Conservation (phyloP, 1,140 invertebrate species). For the Macrocentrus cingulum region DNA sequence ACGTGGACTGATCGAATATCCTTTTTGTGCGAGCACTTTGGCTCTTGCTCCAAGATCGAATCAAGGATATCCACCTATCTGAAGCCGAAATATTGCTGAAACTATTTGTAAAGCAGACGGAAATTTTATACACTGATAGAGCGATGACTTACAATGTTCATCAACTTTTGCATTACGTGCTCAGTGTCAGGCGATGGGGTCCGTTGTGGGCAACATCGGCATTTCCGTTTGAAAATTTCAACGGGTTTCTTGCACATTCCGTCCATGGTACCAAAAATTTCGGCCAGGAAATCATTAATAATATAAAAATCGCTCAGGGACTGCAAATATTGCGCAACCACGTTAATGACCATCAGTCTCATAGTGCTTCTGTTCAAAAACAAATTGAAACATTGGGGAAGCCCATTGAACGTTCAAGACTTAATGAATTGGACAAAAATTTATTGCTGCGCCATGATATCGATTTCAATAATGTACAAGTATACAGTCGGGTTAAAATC, state of each 20-base stretch:
- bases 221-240: conserved; percentile 33
- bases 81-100: conserved; percentile 27
- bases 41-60: conserved; percentile 27
- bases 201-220: no score
- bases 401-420: not conserved
- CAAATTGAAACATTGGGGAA: not conserved
- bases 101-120: conserved; percentile 30
- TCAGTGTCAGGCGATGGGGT: conserved; percentile 33
- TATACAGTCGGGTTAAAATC: conserved; percentile 26
- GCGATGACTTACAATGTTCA: conserved; percentile 33
- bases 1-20: no score
- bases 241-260: conserved; percentile 30
- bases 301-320: conserved; percentile 25
- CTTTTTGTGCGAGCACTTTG: conserved; percentile 28
- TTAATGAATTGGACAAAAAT: no score
- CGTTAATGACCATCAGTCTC: not conserved
- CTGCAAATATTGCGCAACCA: conserved; percentile 23
- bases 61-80: conserved; percentile 20
- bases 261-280: conserved; percentile 33
- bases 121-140: conserved; percentile 27
- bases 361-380: not conserved
- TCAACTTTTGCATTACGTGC: conserved; percentile 31
- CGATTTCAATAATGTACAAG: conserved; percentile 9
- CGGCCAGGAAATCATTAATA: conserved; percentile 5
- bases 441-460: conserved; percentile 13